Base-by-base conservation (phyloP, 2,888 invertebrate genomes). In the Stomorhina lunata region DNA sequence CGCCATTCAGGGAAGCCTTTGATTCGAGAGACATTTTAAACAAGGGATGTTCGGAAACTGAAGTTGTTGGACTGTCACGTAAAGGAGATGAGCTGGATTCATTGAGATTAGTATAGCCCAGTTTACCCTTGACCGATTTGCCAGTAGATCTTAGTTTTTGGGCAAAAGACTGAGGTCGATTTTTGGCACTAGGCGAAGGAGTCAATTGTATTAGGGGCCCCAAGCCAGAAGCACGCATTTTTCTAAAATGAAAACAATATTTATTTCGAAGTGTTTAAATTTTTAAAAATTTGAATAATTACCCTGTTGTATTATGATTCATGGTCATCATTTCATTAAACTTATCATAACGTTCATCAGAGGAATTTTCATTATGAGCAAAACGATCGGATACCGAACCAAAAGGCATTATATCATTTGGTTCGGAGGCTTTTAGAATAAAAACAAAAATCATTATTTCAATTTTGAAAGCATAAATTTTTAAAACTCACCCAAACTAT, bases 101-200 rank as follows among this genome's bases (percentile, higher is more conserved):
- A 88, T 93, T 95, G 15, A 96, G 90, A 86, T 96, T 97, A 78
- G 96, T 96, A 88, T 97, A 97, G 53, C 96, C 91, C 69, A 94
- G 88, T 86, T 93, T 93, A 1, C 94, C 96, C 88, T 96, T 96
- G 0, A 96, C 96, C 53, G 95, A 96, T 90, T 96, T 96, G 22
- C 96, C 95, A 0, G 96, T 97, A 9, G 96, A 96, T 32, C 96
- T 92, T 32, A 97, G 92, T 88, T 97, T 96, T 90, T 97, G 97
- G 0, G 97, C 97, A 89, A 97, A 96, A 85, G 96, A 96, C 90
- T 97, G 96, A 0, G 97, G 97, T 0, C 97, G 91, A 75, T 92
- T 90, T 86, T 92, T 86, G 83, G 90, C 89, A 84, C 89, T 90
- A 6, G 91, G 90, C 3, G 91, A 91, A 0, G 91, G 91, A n/a